Base-by-base conservation (phyloP, 2,797 vertebrate species). In the Enteromius mattozi region DNA sequence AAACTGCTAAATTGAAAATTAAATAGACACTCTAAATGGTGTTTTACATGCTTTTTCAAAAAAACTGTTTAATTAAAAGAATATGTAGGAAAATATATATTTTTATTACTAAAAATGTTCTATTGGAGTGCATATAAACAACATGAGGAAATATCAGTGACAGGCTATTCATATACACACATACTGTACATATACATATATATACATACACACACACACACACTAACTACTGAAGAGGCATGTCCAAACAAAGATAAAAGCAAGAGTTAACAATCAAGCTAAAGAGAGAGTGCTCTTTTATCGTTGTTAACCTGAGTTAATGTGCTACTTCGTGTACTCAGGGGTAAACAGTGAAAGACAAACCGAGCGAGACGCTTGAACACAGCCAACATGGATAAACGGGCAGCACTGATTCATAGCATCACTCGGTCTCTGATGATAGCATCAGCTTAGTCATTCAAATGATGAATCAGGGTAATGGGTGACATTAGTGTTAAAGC, bases 401-500 rank as follows among this genome's bases (percentile, higher is more conserved):
- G 21, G 59, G 56, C 65, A 59, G 65, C 40, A n/a, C 71, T 80
- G 78, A 85, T 80, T 56, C 78, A 80, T 49, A 74, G 63, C 70
- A 65, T 74, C 68, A 42, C 68, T 77, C 30, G 0, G 4, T 66
- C 61, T 51, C 69, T 54, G 78, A 54, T 81, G 78, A 85, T 70
- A 71, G 63, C 61, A 69, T 81, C 69, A 77, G 71, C 72, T 81
- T 86, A 81, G 84, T 81, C 84, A 81, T 76, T 81, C 49, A 86
- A 81, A 70, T 78, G 79, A 86, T 82, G 84, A 81, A 77, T 81
- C 68, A 66, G 37, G 45, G 40, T 81, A 83, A 86, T 86, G 75
- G 74, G 35, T 19, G 56, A 40, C 80, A 86, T 82, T 74, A 82
- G 76, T 19, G 59, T 82, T 82, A 82, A 78, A 86, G 81, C 85